Conservation (phyloP, 2,113 vertebrate genomes). For the Antechinus stuartii region DNA sequence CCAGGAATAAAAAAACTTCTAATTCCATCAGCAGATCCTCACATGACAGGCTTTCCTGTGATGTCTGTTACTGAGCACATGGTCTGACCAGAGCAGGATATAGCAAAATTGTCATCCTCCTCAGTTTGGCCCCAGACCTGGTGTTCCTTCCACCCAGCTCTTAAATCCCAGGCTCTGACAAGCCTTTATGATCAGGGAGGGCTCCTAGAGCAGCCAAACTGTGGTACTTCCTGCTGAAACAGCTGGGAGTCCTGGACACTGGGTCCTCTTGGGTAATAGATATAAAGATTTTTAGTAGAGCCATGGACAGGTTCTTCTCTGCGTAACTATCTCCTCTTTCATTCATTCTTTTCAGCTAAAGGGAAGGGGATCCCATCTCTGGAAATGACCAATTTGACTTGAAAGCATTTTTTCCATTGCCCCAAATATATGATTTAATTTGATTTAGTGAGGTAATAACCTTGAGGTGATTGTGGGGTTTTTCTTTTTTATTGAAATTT, state of each 20-base stretch:
- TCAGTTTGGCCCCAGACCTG: not conserved
- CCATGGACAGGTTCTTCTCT: not conserved
- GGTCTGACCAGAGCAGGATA: not conserved
- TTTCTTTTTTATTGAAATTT: too few relatives aligned
- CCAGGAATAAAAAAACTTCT: not conserved
- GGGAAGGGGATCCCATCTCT: not conserved
- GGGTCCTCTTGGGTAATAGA: not conserved
- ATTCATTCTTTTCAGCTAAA: not conserved
- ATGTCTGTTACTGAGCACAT: not conserved
- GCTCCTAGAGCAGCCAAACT: not conserved
- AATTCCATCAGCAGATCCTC: not conserved
- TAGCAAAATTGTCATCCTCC: not conserved
- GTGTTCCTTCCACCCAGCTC: not conserved
- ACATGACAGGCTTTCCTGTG: not conserved
- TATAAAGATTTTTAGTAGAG: not conserved
- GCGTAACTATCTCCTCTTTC: not conserved
- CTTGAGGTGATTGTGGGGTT: not conserved
- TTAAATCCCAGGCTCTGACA: not conserved
- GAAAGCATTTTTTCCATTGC: not conserved
- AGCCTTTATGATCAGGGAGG: not conserved
- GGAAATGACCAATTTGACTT: not conserved
- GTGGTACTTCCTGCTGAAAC: not conserved
- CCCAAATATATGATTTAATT: not conserved
- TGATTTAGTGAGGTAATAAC: not conserved
- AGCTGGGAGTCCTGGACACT: not conserved